Percentiles rank a stretch among this genome's conserved stretches.
phyloP scores from a whole-genome alignment of 2,797 vertebrate genomes.

The Falco naumanni region DNA sequence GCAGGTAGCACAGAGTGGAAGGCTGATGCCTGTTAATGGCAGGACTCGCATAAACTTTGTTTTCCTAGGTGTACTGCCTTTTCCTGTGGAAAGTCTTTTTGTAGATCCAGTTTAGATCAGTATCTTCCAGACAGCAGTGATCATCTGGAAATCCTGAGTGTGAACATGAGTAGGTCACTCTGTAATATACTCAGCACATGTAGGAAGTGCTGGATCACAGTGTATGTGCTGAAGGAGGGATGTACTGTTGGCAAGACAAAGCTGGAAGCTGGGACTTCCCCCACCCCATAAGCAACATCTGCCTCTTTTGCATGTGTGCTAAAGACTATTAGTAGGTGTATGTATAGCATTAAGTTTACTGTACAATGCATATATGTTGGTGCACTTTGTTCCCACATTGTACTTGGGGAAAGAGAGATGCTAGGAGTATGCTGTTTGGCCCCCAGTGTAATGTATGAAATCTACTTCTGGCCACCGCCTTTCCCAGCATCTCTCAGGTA shows the following conservation, averaged over 20 bases:
- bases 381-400: background rate
- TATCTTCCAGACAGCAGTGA: background rate
- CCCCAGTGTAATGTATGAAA: background rate
- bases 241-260: background rate
- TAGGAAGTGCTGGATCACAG: background rate
- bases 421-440: background rate
- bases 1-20: background rate
- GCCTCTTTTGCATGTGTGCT: background rate
- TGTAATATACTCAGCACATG: background rate
- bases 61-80: background rate
- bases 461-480: background rate
- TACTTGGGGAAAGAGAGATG: background rate
- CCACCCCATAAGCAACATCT: background rate
- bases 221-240: background rate
- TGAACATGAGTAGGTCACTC: background rate
- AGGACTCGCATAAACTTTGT: fast-evolving
- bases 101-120: background rate
- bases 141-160: background rate
- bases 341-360: too few relatives aligned
- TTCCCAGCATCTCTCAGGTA: background rate
- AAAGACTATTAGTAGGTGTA: background rate
- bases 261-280: background rate
- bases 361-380: background rate
- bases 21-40: background rate
- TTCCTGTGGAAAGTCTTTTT: background rate